Evolutionary conservation across 92 coral and sea anemone genomes (phyloP), one percentile per base, ranked within the genome.

Genomic region (Blastomussa wellsi): DNA sequence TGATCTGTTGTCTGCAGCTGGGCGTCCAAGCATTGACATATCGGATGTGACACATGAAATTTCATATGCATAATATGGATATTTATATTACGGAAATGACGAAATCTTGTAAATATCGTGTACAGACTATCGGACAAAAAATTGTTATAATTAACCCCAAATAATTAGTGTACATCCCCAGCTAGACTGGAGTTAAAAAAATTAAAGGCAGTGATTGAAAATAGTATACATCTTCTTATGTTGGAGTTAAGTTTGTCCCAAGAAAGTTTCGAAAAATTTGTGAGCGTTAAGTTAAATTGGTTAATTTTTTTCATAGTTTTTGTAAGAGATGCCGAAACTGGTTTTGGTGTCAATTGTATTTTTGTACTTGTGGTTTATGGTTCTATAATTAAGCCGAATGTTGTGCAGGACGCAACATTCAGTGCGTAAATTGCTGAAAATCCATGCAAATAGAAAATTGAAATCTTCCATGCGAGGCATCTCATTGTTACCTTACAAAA

Each of bases 161-260:
- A 59, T 26, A 62, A 29, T 28, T 26, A 24, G 31, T 29, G 26
- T 59, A 13, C 51, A 3, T 24, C 28, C 7, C 59, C 85, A 69
- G 85, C 64, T 6, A 80, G 75, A 51, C 69, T 68, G 66, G 47
- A 31, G 24, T 33, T 31, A 69, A 67, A 26, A 5, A 64, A 28
- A 39, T 68, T 15, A 28, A 69, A 10, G 28, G 15, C 41, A 12
- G 7, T 70, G 11, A 28, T 55, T 59, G 14, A 44, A 7, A 55
- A 16, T 59, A 72, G 79, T 52, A 33, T 42, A 55, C 79, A 73
- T 82, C 79, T 72, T 74, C 87, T 39, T 83, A 62, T 60, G 47
- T 35, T n/a, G 6, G 78, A 71, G 77, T 51, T 70, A 20, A 16
- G 15, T 68, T 47, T 39, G 17, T 24, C 49, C 84, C 35, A 47